These are phyloP conservation scores for Rissa tridactyla DNA, from an alignment of 2,113 vertebrate genomes.

Conservation along the genomic window DNA sequence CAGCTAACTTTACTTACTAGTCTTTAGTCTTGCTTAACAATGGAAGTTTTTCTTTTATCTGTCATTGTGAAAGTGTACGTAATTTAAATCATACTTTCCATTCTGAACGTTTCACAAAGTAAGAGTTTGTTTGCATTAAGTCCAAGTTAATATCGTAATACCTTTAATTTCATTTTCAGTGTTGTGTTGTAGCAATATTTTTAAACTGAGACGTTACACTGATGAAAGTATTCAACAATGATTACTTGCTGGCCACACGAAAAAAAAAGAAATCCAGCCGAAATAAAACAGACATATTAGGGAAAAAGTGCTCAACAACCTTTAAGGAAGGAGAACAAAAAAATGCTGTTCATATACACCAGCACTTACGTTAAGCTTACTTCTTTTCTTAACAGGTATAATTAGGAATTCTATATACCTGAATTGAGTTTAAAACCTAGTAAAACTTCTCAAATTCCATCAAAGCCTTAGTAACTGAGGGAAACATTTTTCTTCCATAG, in stretches of 20 bases:
- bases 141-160: background rate
- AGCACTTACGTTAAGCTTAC: background rate
- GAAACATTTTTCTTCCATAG: background rate
- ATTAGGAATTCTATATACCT: background rate
- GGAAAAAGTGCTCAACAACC: background rate
- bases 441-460: background rate
- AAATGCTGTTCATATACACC: background rate
- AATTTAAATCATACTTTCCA: background rate
- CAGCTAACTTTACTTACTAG: background rate
- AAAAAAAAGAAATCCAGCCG: background rate
- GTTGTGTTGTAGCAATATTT: background rate
- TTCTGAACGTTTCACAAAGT: background rate
- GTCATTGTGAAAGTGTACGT: background rate
- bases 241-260: background rate
- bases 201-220: background rate
- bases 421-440: constrained; percentile 35
- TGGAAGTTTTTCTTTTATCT: background rate
- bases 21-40: background rate
- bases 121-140: constrained; percentile 1
- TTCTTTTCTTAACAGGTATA: background rate
- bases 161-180: background rate
- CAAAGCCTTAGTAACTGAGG: background rate
- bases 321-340: background rate
- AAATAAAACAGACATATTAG: background rate
- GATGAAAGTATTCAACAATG: background rate